Conservation (phyloP, 2,888 invertebrate species). For the Drosophila austrosaltans region DNA sequence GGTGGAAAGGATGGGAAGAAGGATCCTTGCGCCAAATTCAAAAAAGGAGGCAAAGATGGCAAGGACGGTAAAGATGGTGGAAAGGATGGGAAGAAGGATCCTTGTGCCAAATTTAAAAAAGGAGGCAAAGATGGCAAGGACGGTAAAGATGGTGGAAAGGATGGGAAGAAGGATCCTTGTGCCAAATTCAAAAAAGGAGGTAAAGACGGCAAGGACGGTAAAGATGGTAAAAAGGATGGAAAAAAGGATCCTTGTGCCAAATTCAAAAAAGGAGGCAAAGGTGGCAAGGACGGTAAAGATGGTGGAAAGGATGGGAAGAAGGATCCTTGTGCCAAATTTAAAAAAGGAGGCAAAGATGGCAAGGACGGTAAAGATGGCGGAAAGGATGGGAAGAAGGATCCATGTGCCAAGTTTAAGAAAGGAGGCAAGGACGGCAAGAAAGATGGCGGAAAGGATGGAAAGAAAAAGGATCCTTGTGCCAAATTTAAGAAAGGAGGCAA, state of each 20-base stretch:
- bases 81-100: constrained; percentile 20
- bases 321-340: not conserved
- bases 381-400: constrained; percentile 19
- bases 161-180: constrained; percentile 4
- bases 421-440: constrained; percentile 6
- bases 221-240: not conserved
- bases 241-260: constrained; percentile 12
- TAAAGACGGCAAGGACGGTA: not conserved
- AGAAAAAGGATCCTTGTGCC: constrained; percentile 1
- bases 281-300: not conserved
- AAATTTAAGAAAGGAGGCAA: constrained; percentile 13
- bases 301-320: constrained; percentile 21
- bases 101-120: not conserved
- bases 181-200: constrained; percentile 6
- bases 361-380: constrained; percentile 13
- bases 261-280: constrained; percentile 17
- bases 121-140: not conserved
- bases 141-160: not conserved
- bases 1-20: constrained; percentile 1
- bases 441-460: constrained; percentile 21
- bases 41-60: not conserved
- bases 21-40: constrained; percentile 5
- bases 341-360: constrained; percentile 14
- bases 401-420: constrained; percentile 6
- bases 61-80: constrained; percentile 13